phyloP scores from a whole-genome alignment of 2,888 invertebrate genomes.

The Nowickia ferox region DNA sequence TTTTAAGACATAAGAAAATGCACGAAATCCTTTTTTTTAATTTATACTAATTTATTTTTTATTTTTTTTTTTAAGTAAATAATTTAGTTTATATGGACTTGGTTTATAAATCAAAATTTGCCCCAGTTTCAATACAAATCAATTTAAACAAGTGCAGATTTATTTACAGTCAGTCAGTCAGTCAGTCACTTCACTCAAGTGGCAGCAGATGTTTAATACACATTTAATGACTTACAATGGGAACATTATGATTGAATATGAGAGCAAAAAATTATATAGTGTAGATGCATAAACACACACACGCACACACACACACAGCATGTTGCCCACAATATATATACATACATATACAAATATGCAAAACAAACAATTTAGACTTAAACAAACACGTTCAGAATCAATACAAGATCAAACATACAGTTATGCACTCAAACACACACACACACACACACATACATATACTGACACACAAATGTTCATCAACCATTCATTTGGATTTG shows the following conservation, averaged over 20 bases:
- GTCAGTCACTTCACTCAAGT: slow-evolving; percentile 20
- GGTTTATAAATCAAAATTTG: background rate
- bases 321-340: background rate
- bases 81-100: background rate
- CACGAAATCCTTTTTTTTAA: too few species aligned
- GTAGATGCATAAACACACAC: background rate
- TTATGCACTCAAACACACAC: background rate
- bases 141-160: background rate
- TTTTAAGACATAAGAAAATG: too few species aligned
- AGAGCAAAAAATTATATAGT: slow-evolving; percentile 18
- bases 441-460: background rate
- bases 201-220: slow-evolving; percentile 54
- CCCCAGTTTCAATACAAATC: background rate
- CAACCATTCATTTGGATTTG: slow-evolving; percentile 45
- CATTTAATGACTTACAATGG: slow-evolving; percentile 47
- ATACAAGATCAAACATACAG: slow-evolving; percentile 5
- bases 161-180: background rate
- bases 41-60: background rate
- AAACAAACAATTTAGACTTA: slow-evolving; percentile 39
- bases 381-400: slow-evolving; percentile 17
- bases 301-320: background rate
- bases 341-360: slow-evolving; percentile 18
- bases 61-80: too few species aligned
- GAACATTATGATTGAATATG: slow-evolving; percentile 24
- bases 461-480: background rate